phyloP scores from a whole-genome alignment of 2,888 invertebrate genomes.

The Leptopilina syphax region DNA sequence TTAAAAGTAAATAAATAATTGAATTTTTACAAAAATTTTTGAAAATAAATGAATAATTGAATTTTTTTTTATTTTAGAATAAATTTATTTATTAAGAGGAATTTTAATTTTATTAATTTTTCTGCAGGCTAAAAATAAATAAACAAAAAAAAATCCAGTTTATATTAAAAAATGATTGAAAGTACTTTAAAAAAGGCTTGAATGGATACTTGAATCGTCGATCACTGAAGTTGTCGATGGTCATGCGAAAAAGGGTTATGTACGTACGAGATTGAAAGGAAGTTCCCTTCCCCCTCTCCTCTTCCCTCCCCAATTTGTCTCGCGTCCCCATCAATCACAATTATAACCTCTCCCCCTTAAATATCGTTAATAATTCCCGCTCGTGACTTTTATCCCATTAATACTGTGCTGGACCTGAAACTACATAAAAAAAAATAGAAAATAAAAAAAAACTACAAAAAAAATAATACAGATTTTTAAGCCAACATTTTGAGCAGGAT shows the following conservation, averaged over 20 bases:
- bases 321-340: constrained; percentile 76
- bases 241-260: constrained; percentile 72
- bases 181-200: no score
- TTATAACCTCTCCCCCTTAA: constrained; percentile 71
- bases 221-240: constrained; percentile 47
- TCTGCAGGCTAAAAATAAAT: no score
- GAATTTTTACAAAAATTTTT: no score
- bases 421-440: constrained; percentile 33
- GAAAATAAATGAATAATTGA: no score
- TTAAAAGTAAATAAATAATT: no score
- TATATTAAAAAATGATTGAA: no score
- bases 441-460: constrained; percentile 36
- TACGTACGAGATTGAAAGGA: constrained; percentile 75
- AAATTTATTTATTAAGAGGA: no score
- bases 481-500: background rate
- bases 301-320: constrained; percentile 63
- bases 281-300: constrained; percentile 70
- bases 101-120: no score
- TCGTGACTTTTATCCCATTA: constrained; percentile 72
- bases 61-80: no score
- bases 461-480: background rate
- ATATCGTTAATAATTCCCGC: constrained; percentile 75
- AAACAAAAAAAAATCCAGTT: no score
- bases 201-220: background rate
- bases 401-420: constrained; percentile 43